Percentiles rank a stretch among this genome's conserved stretches.
Conservation (phyloP, 2,797 vertebrate species). For the Octomys mimax region DNA sequence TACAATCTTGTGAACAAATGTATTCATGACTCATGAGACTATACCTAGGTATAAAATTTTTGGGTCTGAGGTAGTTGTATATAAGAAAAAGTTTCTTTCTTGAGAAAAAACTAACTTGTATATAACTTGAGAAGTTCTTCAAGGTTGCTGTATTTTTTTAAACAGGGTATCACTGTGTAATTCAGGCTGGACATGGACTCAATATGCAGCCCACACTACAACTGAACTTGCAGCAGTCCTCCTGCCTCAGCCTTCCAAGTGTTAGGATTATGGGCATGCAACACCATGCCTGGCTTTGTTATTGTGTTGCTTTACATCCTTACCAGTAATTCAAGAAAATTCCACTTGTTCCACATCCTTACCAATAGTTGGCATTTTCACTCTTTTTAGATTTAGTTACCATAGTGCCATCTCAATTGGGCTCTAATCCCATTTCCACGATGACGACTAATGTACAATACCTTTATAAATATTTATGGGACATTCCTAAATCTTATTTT, state of each 20-base stretch:
- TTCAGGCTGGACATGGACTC: too few species aligned
- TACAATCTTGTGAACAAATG: not conserved
- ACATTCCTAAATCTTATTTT: conserved; percentile 39
- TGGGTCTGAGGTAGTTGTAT: not conserved
- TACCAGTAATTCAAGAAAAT: conserved; percentile 14
- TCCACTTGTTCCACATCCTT: conserved; percentile 20
- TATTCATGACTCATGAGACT: conserved; percentile 49
- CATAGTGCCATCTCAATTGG: not conserved
- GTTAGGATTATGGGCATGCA: not conserved
- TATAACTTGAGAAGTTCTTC: not conserved
- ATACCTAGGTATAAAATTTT: not conserved
- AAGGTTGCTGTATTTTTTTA: not conserved
- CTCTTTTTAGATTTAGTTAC: conserved; percentile 8
- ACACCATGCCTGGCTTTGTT: not conserved
- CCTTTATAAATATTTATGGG: conserved; percentile 1
- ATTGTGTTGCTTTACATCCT: not conserved
- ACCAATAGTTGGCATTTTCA: not conserved
- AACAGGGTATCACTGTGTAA: not conserved
- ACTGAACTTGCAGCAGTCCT: too few species aligned
- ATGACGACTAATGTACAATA: conserved; percentile 2
- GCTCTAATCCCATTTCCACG: conserved; percentile 35
- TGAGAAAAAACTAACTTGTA: conserved; percentile 27
- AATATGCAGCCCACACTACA: too few species aligned
- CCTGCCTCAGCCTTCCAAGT: not conserved
- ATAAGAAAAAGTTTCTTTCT: not conserved